Conservation (phyloP, 2,888 invertebrate species). For the Melanchra persicariae region DNA sequence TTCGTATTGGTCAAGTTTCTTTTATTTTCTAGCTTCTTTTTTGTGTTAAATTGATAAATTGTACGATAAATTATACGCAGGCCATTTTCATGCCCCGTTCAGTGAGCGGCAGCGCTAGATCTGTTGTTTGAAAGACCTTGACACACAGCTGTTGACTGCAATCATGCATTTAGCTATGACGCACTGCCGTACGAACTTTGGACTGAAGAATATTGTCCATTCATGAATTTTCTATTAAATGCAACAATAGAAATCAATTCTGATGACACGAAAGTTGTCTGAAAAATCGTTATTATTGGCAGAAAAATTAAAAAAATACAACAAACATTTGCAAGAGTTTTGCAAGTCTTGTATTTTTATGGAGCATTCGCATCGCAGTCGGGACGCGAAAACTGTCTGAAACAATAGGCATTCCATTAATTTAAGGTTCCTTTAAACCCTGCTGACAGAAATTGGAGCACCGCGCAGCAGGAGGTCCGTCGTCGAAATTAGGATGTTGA, state of each 20-base stretch:
- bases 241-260: not conserved
- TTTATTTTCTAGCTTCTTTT: not conserved
- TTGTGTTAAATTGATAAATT: not conserved
- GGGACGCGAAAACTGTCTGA: no score
- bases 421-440: no score
- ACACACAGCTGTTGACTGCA: constrained; percentile 26
- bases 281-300: not conserved
- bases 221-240: not conserved
- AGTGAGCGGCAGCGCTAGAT: not conserved
- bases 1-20: not conserved
- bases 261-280: not conserved
- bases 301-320: not conserved
- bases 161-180: constrained; percentile 22
- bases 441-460: no score
- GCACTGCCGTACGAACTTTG: constrained; percentile 37
- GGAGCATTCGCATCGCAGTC: no score
- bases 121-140: constrained; percentile 34
- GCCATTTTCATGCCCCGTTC: not conserved
- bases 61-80: no score
- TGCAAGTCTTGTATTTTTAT: no score
- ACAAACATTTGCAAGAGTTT: no score
- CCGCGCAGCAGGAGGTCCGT: no score
- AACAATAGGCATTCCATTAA: no score
- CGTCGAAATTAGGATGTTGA: no score
- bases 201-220: constrained; percentile 5